A percentile compares a stretch with the other conserved stretches of the same genome.
Conservation (phyloP, 2,797 vertebrate species). For the Gymnopithys bicolor region DNA sequence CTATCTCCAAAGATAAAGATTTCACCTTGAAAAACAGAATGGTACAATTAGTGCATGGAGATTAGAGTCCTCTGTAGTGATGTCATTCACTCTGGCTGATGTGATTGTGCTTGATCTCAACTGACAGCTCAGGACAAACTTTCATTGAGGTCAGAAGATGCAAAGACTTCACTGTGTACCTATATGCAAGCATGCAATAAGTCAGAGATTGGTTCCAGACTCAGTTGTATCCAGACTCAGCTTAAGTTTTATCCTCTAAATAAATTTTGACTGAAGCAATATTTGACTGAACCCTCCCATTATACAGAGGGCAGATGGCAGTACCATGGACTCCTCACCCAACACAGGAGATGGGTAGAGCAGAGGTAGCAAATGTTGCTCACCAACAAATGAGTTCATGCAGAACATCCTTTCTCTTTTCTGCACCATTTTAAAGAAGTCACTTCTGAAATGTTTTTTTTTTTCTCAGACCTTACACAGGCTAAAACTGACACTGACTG, state of each 20-base stretch:
- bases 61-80: conserved; percentile 48
- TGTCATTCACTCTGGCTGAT: conserved; percentile 47
- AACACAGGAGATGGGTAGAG: not conserved
- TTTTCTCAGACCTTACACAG: not conserved
- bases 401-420: not conserved
- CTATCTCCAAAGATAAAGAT: conserved; percentile 47
- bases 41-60: conserved; percentile 33
- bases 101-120: conserved; percentile 29
- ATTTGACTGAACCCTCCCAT: not conserved
- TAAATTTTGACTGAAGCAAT: not conserved
- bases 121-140: conserved; percentile 14
- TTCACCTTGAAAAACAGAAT: conserved; percentile 53
- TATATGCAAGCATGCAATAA: not conserved
- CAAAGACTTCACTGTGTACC: not conserved
- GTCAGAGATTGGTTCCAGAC: not conserved
- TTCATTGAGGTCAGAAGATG: conserved; percentile 3
- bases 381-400: not conserved
- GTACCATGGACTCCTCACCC: not conserved
- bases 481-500: not conserved
- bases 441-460: not conserved
- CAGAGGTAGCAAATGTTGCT: not conserved
- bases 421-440: not conserved
- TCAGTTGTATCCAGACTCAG: not conserved
- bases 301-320: not conserved
- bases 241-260: not conserved